Conservation (phyloP, 1,140 invertebrate genomes). For the Drosophila murphyi region DNA sequence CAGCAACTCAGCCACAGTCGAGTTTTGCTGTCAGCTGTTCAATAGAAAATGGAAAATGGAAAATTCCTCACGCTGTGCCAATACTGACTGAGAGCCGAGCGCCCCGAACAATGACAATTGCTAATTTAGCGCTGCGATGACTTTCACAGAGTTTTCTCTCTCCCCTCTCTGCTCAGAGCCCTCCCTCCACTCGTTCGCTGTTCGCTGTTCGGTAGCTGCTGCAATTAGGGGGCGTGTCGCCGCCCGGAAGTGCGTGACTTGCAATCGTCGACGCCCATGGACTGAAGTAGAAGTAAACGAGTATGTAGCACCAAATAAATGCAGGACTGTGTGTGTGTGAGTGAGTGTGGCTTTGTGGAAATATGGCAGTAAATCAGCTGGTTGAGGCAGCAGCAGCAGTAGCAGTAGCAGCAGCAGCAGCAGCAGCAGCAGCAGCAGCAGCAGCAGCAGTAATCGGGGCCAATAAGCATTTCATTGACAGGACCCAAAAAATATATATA, state of each 20-base stretch:
- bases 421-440: slow-evolving; percentile 32
- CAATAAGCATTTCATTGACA: slow-evolving; percentile 75
- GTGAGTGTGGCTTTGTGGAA: slow-evolving; percentile 26
- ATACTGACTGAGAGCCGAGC: slow-evolving; percentile 22
- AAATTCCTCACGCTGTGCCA: slow-evolving; percentile 51
- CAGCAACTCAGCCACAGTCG: neutral
- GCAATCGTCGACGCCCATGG: slow-evolving; percentile 44
- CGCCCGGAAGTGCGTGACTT: slow-evolving; percentile 78
- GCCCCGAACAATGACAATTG: slow-evolving; percentile 55
- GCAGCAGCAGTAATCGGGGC: slow-evolving; percentile 52
- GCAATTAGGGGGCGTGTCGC: slow-evolving; percentile 68
- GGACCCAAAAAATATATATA: slow-evolving; percentile 23
- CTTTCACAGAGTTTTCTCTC: slow-evolving; percentile 4
- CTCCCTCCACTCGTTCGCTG: slow-evolving; percentile 1
- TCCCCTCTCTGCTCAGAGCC: no score
- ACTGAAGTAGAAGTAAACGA: neutral
- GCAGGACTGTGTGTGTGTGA: neutral
- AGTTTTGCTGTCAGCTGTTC: slow-evolving; percentile 42
- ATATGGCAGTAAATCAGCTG: slow-evolving; percentile 38
- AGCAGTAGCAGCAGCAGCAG: slow-evolving; percentile 35
- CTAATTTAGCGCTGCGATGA: slow-evolving; percentile 60
- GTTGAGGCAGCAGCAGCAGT: slow-evolving; percentile 28
- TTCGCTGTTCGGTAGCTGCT: slow-evolving; percentile 31
- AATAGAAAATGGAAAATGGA: slow-evolving; percentile 48
- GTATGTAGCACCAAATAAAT: neutral